phyloP scores from a whole-genome alignment of 1,140 invertebrate genomes.

The Ostrea edulis region DNA sequence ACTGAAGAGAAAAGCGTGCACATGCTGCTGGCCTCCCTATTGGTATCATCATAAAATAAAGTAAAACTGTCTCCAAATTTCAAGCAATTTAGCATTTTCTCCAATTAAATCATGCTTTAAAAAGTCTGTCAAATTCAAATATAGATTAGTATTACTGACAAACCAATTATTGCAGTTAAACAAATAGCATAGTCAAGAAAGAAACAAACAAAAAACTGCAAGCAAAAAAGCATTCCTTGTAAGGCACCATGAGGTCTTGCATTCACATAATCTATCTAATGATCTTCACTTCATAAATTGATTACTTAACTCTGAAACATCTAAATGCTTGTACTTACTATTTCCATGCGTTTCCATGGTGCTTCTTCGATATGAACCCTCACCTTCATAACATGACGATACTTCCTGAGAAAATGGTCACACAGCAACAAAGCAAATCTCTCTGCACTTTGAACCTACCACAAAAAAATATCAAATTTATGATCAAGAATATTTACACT shows the following conservation, averaged over 20 bases:
- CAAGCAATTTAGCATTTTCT: not conserved
- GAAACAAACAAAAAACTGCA: no score
- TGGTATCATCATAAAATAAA: not conserved
- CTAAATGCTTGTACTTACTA: slow-evolving; percentile 48
- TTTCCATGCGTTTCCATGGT: slow-evolving; percentile 86
- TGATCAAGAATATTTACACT: not conserved
- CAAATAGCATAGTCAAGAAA: no score
- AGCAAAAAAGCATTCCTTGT: no score
- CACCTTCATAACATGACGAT: slow-evolving; percentile 85
- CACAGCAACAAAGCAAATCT: slow-evolving; percentile 86
- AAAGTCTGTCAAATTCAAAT: no score
- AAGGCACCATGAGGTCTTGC: no score
- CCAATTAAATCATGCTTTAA: no score
- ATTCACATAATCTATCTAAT: no score
- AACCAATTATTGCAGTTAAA: no score
- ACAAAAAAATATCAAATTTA: slow-evolving; percentile 46
- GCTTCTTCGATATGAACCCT: slow-evolving; percentile 86
- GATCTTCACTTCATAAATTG: no score
- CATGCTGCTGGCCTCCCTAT: slow-evolving; percentile 82
- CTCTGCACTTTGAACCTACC: slow-evolving; percentile 85
- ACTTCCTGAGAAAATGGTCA: slow-evolving; percentile 87
- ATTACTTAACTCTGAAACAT: no score
- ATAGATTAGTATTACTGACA: no score
- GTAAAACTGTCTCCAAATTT: not conserved
- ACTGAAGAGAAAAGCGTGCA: slow-evolving; percentile 87